These are phyloP conservation scores for Fragum whitleyi DNA, from an alignment of 2,888 invertebrate species.

Conservation along the genomic window DNA sequence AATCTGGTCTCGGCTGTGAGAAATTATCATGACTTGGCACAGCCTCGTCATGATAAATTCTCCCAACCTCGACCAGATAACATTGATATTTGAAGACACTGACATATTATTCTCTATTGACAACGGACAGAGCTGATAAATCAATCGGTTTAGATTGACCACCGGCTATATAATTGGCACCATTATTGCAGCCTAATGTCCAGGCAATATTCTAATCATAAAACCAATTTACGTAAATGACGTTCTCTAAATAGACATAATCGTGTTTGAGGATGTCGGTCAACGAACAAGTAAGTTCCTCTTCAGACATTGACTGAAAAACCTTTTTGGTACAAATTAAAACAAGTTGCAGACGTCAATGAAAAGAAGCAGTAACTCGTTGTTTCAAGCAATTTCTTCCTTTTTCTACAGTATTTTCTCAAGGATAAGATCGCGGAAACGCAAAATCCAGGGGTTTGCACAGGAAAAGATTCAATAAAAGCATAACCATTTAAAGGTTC, in stretches of 20 bases:
- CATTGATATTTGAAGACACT: too few species aligned
- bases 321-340: too few species aligned
- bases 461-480: too few species aligned
- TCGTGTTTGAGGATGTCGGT: neutral
- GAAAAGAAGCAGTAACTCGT: neutral
- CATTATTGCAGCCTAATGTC: slow-evolving; percentile 7
- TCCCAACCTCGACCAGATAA: too few species aligned
- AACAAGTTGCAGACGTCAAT: too few species aligned
- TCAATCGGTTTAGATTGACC: slow-evolving; percentile 18
- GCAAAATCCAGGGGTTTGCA: too few species aligned
- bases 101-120: too few species aligned
- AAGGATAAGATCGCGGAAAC: neutral
- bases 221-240: slow-evolving; percentile 18
- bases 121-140: neutral
- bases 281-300: neutral
- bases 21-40: too few species aligned
- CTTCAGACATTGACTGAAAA: neutral
- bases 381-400: neutral
- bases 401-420: neutral
- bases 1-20: too few species aligned
- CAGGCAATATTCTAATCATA: slow-evolving; percentile 18
- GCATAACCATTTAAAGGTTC: too few species aligned
- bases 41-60: too few species aligned
- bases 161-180: neutral
- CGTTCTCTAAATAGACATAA: neutral